Base-by-base conservation (phyloP, 2,888 invertebrate genomes). In the Odontocerum albicorne region DNA sequence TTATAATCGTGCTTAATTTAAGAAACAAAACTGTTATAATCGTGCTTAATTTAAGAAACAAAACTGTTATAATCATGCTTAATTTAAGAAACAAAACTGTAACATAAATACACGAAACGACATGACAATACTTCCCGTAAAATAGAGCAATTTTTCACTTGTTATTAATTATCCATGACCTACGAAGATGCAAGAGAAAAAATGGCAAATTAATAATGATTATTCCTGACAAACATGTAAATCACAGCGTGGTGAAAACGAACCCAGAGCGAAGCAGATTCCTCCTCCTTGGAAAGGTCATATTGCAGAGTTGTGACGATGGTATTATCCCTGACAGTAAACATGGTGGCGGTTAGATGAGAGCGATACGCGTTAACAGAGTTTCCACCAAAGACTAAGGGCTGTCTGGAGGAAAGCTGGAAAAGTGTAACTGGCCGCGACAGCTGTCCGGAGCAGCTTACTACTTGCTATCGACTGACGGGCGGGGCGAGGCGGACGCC, bases 221-320 rank as follows among this genome's bases (percentile, higher is more conserved):
- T n/a, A n/a, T n/a, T n/a, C n/a, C n/a, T n/a, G n/a, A n/a, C n/a
- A n/a, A n/a, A n/a, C n/a, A n/a, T n/a, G n/a, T n/a, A n/a, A n/a
- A n/a, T n/a, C n/a, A n/a, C n/a, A n/a, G n/a, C n/a, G n/a, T n/a
- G 31, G 33, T 51, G 45, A 51, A 32, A 67, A 77, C 80, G 72
- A 79, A 83, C 83, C 83, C 83, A 83, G 67, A 80, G 81, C 65
- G 74, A 72, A 66, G 81, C 81, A 56, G 75, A 75, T 69, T 83
- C 83, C 62, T 82, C 83, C 60, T 82, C 82, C 61, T 66, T 70
- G 13, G 67, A 64, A 3, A 63, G 67, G 32, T 64, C 49, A 36
- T 40, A 12, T n/a, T 45, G 38, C 15, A 55, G 33, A 13, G 46
- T 55, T 20, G 44, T 35, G 22, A 54, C 32, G 39, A 52, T 55